phyloP scores from a whole-genome alignment of 2,888 invertebrate species.

The Mesorhabditis sp. region DNA sequence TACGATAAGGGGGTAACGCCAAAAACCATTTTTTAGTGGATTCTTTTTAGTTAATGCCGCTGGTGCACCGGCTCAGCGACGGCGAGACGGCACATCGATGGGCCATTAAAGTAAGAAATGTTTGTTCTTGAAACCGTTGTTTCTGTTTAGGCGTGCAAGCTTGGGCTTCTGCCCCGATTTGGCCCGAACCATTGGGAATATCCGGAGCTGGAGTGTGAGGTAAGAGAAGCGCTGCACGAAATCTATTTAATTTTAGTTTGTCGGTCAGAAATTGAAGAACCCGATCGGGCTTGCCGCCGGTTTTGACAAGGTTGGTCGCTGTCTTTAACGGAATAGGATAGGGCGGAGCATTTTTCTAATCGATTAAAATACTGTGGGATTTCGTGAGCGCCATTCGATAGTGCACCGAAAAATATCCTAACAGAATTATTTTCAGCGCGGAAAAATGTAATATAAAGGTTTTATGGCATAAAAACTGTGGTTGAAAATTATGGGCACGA shows the following conservation, averaged over 20 bases:
- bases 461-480: no score
- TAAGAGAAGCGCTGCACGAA: constrained; percentile 8
- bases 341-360: no score
- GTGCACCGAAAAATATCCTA: no score
- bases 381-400: no score
- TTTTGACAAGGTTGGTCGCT: constrained; percentile 77
- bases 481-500: no score
- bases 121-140: no score
- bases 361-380: no score
- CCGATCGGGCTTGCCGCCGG: constrained; percentile 95
- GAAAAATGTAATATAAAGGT: no score
- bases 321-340: background rate
- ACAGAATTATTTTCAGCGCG: no score
- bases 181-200: constrained; percentile 39
- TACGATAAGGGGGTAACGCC: constrained; percentile 36
- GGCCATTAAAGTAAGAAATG: constrained; percentile 31
- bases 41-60: constrained; percentile 40
- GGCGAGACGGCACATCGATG: constrained; percentile 48
- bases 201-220: constrained; percentile 40
- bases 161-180: constrained; percentile 39
- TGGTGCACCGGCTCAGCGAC: constrained; percentile 44
- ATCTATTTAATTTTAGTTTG: constrained; percentile 21
- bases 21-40: background rate
- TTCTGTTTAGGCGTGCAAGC: constrained; percentile 26
- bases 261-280: constrained; percentile 71